Evolutionary conservation across 1,140 invertebrate genomes (phyloP), one percentile per base, ranked within the genome.

Genomic region (Armadillidium nasatum): DNA sequence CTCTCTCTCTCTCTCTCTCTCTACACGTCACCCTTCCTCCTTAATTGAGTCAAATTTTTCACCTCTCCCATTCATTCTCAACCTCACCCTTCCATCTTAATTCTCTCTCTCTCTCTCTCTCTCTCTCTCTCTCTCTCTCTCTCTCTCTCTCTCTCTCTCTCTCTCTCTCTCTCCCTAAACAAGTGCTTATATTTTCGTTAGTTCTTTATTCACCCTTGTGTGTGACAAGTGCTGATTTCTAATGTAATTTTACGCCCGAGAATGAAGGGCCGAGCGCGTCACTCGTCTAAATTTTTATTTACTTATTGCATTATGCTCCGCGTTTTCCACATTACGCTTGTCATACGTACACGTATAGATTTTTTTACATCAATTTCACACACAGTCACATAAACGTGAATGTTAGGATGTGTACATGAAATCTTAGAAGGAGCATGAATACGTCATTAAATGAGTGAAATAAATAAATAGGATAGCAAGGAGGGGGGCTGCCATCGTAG

Each of bases 271-370:
- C 11, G 11, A 7, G 7, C 50, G 50, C 11, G 50, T 60, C 50
- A 60, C 11, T 60, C 50, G 11, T 15, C 1, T 19, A 1, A 60
- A 7, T 7, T 60, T 33, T 60, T 60, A 60, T 60, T 60, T 60
- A 60, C 50, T 60, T 60, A 60, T 60, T 60, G 50, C 50, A 60
- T 60, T 60, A 60, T 60, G 50, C 11, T 60, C 11, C 50, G 7
- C 50, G 19, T 19, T 60, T 19, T 19, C 11, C 19, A 60, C 50
- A 60, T 60, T 60, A 60, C 50, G 50, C 19, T 60, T 60, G 50
- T 60, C 50, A 60, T 19, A 60, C 50, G 50, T 7, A 60, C 50
- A 19, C 50, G 7, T 19, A 7, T 19, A 60, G 0, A 7, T 19
- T 3, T 19, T 10, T 19, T 15, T 7, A 60, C 50, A 4, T 33